Evolutionary conservation across 1,140 invertebrate genomes (phyloP).

Genomic region (Micrasema longulum): DNA sequence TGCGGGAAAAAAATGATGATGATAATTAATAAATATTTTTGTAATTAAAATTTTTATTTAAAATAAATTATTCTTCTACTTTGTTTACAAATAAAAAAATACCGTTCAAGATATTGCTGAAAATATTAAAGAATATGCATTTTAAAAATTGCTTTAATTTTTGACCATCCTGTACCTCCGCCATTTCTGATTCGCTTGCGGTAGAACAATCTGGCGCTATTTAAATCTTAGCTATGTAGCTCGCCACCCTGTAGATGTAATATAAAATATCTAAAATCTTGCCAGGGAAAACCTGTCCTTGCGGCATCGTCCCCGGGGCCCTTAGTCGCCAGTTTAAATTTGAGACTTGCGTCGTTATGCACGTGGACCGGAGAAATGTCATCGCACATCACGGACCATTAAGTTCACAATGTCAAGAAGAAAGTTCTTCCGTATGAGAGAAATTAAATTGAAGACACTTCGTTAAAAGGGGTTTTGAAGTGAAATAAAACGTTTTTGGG

Average conservation of each 20-base stretch:
- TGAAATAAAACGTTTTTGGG: too few species aligned
- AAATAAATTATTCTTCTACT: too few species aligned
- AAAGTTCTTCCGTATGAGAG: conserved; percentile 2
- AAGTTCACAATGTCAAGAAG: conserved; percentile 23
- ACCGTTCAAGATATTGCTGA: too few species aligned
- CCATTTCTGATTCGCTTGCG: conserved; percentile 34
- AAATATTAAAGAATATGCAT: too few species aligned
- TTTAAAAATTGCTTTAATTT: conserved; percentile 1
- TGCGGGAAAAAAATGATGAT: too few species aligned
- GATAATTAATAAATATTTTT: too few species aligned
- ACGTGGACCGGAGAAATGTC: conserved; percentile 1
- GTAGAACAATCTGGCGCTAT: conserved; percentile 36
- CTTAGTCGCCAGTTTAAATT: neutral
- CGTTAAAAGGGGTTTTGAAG: too few species aligned
- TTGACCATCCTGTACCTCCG: neutral
- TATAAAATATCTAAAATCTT: neutral
- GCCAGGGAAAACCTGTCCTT: neutral
- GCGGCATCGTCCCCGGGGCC: neutral
- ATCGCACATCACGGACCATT: conserved; percentile 35
- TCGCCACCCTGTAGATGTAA: neutral
- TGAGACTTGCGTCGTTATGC: neutral
- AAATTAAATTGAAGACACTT: too few species aligned
- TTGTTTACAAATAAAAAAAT: too few species aligned
- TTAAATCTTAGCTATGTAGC: conserved; percentile 19
- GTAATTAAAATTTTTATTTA: too few species aligned